Percentiles rank a stretch among this genome's conserved stretches.
Evolutionary conservation across 1,140 invertebrate genomes (phyloP).

Genomic region (Zaprionus ornatus): DNA sequence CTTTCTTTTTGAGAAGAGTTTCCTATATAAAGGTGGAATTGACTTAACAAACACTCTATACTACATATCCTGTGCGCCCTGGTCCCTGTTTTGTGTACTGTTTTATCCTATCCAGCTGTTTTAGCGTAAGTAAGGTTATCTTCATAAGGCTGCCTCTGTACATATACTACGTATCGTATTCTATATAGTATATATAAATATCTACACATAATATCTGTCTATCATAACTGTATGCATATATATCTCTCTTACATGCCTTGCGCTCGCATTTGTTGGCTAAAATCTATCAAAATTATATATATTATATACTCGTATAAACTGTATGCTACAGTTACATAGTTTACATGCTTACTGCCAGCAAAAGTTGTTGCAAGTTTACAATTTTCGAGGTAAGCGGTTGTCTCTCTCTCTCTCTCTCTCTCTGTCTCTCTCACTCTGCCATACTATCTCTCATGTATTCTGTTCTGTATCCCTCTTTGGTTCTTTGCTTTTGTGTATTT

Average conservation of each 20-base stretch:
- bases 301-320: constrained; percentile 41
- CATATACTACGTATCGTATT: background rate
- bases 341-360: constrained; percentile 83
- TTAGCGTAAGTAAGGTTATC: constrained; percentile 53
- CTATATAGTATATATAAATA: background rate
- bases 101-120: constrained; percentile 41
- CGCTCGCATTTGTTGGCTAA: constrained; percentile 68
- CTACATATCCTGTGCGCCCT: constrained; percentile 26
- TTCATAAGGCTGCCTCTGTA: constrained; percentile 38
- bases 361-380: constrained; percentile 82
- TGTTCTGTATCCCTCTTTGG: constrained; percentile 26
- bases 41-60: constrained; percentile 11
- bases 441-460: constrained; percentile 16
- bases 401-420: constrained; percentile 20
- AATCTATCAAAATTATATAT: constrained; percentile 41
- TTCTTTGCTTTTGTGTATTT: constrained; percentile 32
- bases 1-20: background rate
- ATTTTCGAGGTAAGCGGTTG: constrained; percentile 82
- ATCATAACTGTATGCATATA: constrained; percentile 47
- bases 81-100: constrained; percentile 36
- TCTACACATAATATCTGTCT: constrained; percentile 13
- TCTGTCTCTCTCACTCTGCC: constrained; percentile 2
- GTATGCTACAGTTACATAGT: constrained; percentile 75
- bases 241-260: constrained; percentile 70
- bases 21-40: background rate